Evolutionary conservation across 2,888 invertebrate genomes (phyloP), one percentile per base, ranked within the genome.

Genomic region (Amaurobius ferox): DNA sequence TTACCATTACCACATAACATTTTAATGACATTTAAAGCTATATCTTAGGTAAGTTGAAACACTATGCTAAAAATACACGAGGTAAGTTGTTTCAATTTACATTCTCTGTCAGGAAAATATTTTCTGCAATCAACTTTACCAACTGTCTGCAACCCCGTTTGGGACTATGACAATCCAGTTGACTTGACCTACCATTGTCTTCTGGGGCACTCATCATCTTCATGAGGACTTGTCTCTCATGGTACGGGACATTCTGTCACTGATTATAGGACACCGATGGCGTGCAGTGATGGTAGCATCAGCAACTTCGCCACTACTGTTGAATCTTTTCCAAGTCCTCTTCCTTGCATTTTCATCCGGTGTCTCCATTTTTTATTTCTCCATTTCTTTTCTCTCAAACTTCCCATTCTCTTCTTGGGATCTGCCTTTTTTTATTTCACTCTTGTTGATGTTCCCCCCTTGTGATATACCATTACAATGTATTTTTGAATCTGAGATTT

Each of bases 391-490:
- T 29, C 32, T 32, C n/a, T 30, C 64, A 30, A 19, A 19, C 30
- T 64, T 64, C 16, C 30, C 23, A 32, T 64, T 30, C 30, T 30
- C 64, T 64, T 64, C 30, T 26, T 3, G 23, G 55, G 55, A 55
- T 55, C 55, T 55, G 66, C 61, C 64, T 77, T 71, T 83, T 66
- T 83, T 70, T 74, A 40, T 19, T 66, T 28, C 70, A 74, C 70
- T 81, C 79, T 71, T 44, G 64, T 68, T 81, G 68, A 74, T 81
- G 68, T 48, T 80, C 55, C 66, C 28, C 70, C 67, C 32, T 68
- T 35, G 66, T 70, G 81, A 83, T 77, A 77, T 83, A 83, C 83
- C 64, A 83, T 83, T 83, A 83, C 83, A 83, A 83, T 83, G 83
- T 83, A 83, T 83, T 83, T 83, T 83, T 83, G 83, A 71, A 83